phyloP scores from a whole-genome alignment of 2,113 vertebrate species.

The Ptilonorhynchus violaceus region DNA sequence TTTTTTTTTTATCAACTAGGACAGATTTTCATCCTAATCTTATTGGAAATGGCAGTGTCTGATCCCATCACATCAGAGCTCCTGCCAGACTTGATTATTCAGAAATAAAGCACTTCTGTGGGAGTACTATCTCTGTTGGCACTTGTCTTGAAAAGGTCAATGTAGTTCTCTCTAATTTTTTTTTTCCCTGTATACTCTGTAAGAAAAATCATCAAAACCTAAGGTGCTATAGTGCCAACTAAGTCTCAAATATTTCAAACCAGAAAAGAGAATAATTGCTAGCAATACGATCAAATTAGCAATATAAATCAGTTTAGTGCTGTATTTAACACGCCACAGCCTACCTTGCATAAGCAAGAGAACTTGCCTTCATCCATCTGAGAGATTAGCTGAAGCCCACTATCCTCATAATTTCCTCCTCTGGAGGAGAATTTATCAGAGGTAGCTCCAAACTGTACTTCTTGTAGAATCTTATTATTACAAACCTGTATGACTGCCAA shows the following conservation, averaged over 20 bases:
- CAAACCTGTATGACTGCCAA: background rate
- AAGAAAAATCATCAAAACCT: background rate
- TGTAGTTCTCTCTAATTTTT: background rate
- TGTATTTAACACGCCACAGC: background rate
- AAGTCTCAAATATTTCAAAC: background rate
- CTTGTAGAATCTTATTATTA: background rate
- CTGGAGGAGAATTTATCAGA: background rate
- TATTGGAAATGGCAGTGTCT: slow-evolving; percentile 21
- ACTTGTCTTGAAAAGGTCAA: slow-evolving; percentile 35
- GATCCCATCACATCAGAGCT: slow-evolving; percentile 19
- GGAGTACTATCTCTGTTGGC: background rate
- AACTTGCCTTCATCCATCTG: background rate
- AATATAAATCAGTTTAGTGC: background rate
- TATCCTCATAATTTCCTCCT: background rate
- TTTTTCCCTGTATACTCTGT: background rate
- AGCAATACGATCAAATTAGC: background rate
- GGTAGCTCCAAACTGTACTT: background rate
- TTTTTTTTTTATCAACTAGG: background rate
- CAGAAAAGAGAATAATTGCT: background rate
- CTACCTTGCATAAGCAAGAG: background rate
- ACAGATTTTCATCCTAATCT: slow-evolving; percentile 37
- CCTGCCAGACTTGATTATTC: slow-evolving; percentile 45
- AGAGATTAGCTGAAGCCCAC: background rate
- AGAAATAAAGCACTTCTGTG: slow-evolving; percentile 21
- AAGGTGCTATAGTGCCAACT: background rate